A percentile compares a stretch with the other conserved stretches of the same genome.
phyloP scores from a whole-genome alignment of 2,888 invertebrate genomes.

The Agonum fuliginosum region DNA sequence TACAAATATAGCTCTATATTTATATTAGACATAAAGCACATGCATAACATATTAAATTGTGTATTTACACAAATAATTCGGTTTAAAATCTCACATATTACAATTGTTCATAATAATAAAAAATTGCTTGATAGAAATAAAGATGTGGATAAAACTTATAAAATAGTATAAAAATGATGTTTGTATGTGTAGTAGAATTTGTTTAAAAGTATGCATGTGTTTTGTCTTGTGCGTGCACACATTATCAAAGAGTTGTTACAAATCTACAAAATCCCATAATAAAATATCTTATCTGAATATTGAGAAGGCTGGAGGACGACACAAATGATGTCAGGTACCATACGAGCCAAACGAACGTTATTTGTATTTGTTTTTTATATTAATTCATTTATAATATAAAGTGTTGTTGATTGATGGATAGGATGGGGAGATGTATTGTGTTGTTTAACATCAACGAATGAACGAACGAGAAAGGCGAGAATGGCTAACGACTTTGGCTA shows the following conservation, averaged over 20 bases:
- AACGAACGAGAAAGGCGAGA: conserved; percentile 71
- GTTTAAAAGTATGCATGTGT: conserved; percentile 51
- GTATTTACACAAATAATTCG: conserved; percentile 46
- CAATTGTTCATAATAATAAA: conserved; percentile 20
- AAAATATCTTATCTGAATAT: conserved; percentile 59
- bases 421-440: conserved; percentile 70
- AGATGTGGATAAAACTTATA: conserved; percentile 21
- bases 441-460: not conserved
- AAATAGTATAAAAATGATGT: conserved; percentile 24
- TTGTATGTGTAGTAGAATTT: conserved; percentile 7
- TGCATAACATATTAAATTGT: conserved; percentile 49
- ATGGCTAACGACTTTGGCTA: conserved; percentile 71
- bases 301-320: conserved; percentile 59
- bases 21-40: conserved; percentile 52
- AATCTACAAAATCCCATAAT: conserved; percentile 60
- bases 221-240: conserved; percentile 53
- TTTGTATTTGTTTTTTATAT: not conserved
- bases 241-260: conserved; percentile 58
- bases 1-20: conserved; percentile 58
- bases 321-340: conserved; percentile 66
- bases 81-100: conserved; percentile 35
- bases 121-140: conserved; percentile 1
- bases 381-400: not conserved
- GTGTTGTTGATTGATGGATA: conserved; percentile 57
- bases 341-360: conserved; percentile 64